Base-by-base conservation (phyloP, 53 echinoderm and acorn worm species). In the Antedon mediterranea region DNA sequence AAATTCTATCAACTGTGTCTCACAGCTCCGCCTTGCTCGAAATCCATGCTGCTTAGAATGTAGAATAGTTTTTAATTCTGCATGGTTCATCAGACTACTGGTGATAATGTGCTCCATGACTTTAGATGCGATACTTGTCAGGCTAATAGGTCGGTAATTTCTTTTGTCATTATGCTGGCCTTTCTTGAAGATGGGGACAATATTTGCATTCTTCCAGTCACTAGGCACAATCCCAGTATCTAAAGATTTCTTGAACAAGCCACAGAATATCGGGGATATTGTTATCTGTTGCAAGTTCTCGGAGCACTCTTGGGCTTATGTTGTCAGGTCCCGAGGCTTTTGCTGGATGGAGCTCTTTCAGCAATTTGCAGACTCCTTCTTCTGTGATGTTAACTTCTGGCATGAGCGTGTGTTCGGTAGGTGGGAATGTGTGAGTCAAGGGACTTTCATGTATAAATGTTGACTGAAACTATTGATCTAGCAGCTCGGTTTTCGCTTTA, bases 11-110 rank as follows among this genome's bases (percentile, higher is more conserved):
- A 85, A 71, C 29, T 80, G 80, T 0, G 85, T 80, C 71, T 85
- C 85, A 71, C 75, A 80, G 11, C 76, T 80, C 6, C 34, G 28
- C 72, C 75, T 43, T 0, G n/a, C 37, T 27, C 76, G 33, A 32
- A 85, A 85, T 9, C 80, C 80, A 75, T 85, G 85, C 30, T 85
- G 85, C 43, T 79, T 73, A 29, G 31, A 32, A 75, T 73, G 73
- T 4, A 84, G 41, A 31, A 84, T 79, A 34, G 84, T 79, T 30
- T 80, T 71, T 28, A 26, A 8, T 20, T 72, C 72, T 6, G 75
- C 76, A 33, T 85, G 75, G n/a, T 75, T 28, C 80, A 80, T 85
- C 27, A 77, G 83, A 81, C 85, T 44, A 32, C 71, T 85, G 29
- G 31, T 44, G 18, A 83, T 31, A 31, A 83, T 83, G 71, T 83